Evolutionary conservation across 2,888 invertebrate species (phyloP), one percentile per base, ranked within the genome.

Genomic region (Meghimatium bilineatum): DNA sequence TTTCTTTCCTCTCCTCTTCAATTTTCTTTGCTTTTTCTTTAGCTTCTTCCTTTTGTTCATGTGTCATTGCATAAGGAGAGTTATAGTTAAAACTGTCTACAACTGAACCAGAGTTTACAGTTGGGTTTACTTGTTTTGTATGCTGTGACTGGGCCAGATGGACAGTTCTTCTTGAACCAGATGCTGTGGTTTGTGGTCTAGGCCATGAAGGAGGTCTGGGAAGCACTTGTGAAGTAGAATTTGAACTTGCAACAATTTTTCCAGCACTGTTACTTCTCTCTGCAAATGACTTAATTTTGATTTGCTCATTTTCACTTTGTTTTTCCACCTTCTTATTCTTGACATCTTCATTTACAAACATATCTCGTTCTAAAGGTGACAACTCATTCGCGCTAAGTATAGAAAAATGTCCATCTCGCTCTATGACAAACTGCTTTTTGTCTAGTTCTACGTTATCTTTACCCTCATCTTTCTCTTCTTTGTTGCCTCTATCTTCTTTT

Each of bases 361-460:
- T 38, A 29, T 82, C 84, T 38, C 86, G 72, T 66, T 87, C 89
- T 52, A 88, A 87, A 3, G 92, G 90, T n/a, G 88, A 87, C 67
- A 92, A 87, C 78, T 93, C 92, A 77, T 90, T 89, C n/a, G 88
- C 86, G 84, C 87, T 90, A 10, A 93, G 87, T 23, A 92, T 85
- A 83, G 92, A 89, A 89, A 92, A 93, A 80, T 90, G 91, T 49
- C 92, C 93, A 83, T 91, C 91, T 72, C 90, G 83, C 87, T 93
- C 93, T 10, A 93, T 89, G 67, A 93, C 88, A 81, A 92, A 91
- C 85, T 91, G 90, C 66, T 92, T 89, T 72, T 91, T 90, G n/a
- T 82, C 63, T 29, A 49, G 75, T 20, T 78, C 82, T 23, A 79
- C 52, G 29, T 82, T 67, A 26, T 84, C 29, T 38, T 82, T 83